A percentile compares a stretch with the other conserved stretches of the same genome.
These are phyloP conservation scores for Tetrax tetrax DNA, from an alignment of 2,113 vertebrate genomes.

Conservation along the genomic window DNA sequence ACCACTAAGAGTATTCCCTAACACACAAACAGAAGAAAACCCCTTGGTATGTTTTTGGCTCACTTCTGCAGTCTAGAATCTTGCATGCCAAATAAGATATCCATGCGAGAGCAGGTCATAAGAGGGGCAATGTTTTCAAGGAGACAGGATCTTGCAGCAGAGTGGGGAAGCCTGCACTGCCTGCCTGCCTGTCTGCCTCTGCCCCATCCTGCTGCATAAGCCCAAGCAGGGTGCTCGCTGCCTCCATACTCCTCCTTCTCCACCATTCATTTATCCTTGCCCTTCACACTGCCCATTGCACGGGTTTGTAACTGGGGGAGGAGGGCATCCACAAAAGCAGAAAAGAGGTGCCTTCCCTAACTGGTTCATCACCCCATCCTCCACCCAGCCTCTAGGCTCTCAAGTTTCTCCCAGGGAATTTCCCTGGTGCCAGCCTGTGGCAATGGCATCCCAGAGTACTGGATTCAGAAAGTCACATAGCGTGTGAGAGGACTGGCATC, in stretches of 20 bases:
- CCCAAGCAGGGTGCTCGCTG: neutral
- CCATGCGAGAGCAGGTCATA: neutral
- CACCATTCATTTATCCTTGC: rapidly evolving
- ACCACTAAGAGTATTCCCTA: neutral
- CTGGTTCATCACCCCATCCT: neutral
- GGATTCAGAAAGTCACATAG: rapidly evolving
- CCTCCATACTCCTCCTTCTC: neutral
- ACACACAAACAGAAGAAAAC: neutral
- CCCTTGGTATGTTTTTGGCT: neutral
- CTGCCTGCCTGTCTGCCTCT: neutral
- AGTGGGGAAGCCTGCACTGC: neutral
- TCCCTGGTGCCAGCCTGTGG: neutral
- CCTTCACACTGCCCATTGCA: neutral
- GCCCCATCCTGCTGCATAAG: neutral
- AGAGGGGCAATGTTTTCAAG: neutral
- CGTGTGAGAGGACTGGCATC: rapidly evolving
- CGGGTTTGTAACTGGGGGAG: neutral
- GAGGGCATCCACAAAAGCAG: neutral
- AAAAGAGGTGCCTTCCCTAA: neutral
- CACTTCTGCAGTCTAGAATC: neutral
- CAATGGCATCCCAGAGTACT: neutral
- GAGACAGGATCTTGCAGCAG: neutral
- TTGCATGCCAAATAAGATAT: neutral
- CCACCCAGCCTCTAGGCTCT: neutral
- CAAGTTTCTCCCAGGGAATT: neutral